Base-by-base conservation (phyloP, 2,113 vertebrate species). In the Butorides virescens region DNA sequence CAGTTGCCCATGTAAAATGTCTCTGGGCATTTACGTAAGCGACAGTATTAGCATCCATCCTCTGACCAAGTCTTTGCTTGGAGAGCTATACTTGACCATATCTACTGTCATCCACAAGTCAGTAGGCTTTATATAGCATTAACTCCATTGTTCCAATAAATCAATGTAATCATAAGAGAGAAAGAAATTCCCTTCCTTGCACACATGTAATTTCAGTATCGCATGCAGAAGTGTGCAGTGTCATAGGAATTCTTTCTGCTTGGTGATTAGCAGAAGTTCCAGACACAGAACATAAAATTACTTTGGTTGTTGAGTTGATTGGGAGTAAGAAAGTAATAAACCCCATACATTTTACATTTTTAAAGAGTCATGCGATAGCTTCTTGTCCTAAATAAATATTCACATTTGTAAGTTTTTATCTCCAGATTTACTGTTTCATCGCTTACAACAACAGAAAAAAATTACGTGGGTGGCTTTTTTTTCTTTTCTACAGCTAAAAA, bases 401-500 rank as follows among this genome's bases (percentile, higher is more conserved):
- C 68, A 68, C 6, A 66, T 73, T 62, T 53, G 12, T 55, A 66
- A 67, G 21, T 49, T 36, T 77, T 55, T 47, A 42, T 71, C 56
- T 67, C 22, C 23, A 77, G n/a, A 53, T 92, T 79, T 82, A 66
- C 32, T 62, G 37, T 59, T 73, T 75, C 49, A 75, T 34, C 39
- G 11, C 46, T 82, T 52, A 44, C 15, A 92, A 80, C n/a, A 84
- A 85, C 7, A 73, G 5, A 26, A 85, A 72, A 67, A 56, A 83
- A 56, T 16, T 15, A 79, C 15, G 25, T 1, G 6, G 6, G 32
- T 5, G 0, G 1, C 8, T 16, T 42, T 61, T 56, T 39, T 68
- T 42, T 3, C 30, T 79, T 56, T 68, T 30, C 79, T 4, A 6
- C 11, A 47, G 42, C 53, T 53, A 80, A 83, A 50, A 49, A 34